Evolutionary conservation across 2,113 vertebrate genomes (phyloP).

Genomic region (Pedetes capensis): DNA sequence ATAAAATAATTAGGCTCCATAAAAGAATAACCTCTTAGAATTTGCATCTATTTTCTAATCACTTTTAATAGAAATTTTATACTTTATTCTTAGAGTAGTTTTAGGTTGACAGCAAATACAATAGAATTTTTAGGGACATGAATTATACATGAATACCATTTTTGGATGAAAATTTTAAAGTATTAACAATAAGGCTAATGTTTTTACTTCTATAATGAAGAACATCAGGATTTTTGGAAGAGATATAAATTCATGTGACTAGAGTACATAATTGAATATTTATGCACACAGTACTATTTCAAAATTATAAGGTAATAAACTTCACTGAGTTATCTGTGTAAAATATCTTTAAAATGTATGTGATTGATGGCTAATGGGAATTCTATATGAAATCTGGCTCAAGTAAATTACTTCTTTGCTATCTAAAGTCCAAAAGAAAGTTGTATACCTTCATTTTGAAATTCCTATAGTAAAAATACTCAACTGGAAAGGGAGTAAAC

Average conservation of each 20-base stretch:
- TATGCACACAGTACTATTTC: background rate
- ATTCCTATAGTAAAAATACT: background rate
- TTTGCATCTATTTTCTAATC: constrained; percentile 45
- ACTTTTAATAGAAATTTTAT: constrained; percentile 23
- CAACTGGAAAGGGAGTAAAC: constrained; percentile 19
- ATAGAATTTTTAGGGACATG: constrained; percentile 39
- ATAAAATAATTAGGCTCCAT: constrained; percentile 20
- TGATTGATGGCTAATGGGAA: background rate
- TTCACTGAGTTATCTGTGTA: constrained; percentile 32
- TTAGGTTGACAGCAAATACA: background rate
- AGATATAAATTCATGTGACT: background rate
- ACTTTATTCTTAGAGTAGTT: background rate
- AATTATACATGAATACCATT: constrained; percentile 22
- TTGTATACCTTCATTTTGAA: constrained; percentile 19
- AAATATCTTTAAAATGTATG: constrained; percentile 47
- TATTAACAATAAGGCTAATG: constrained; percentile 16
- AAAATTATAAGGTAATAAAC: constrained; percentile 30
- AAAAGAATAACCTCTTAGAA: constrained; percentile 33
- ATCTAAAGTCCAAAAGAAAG: constrained; percentile 10
- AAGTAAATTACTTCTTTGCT: constrained; percentile 56
- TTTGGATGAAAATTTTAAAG: constrained; percentile 39
- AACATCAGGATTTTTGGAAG: constrained; percentile 5
- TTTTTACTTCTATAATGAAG: constrained; percentile 9
- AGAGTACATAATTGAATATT: constrained; percentile 1
- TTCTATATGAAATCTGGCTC: constrained; percentile 32